These are phyloP conservation scores for Otolemur garnettii DNA, from an alignment of 2,113 vertebrate species.

Conservation along the genomic window DNA sequence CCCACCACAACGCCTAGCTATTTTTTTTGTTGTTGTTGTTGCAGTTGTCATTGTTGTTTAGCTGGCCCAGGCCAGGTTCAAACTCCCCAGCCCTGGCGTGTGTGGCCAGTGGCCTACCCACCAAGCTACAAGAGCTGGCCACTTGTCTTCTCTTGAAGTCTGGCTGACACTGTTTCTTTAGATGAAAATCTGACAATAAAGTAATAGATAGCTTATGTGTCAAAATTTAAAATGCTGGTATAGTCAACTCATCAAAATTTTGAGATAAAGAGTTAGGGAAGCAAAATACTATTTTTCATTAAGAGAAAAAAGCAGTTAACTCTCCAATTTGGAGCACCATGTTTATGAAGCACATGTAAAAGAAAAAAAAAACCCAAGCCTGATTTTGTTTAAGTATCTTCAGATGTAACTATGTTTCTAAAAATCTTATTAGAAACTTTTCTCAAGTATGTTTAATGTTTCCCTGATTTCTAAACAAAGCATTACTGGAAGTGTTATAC, in stretches of 20 bases:
- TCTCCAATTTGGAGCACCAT: constrained; percentile 54
- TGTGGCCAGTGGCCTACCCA: no score
- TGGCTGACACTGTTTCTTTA: not conserved
- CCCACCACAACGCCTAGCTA: no score
- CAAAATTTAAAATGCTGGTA: constrained; percentile 6
- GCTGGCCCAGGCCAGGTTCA: no score
- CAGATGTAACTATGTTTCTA: constrained; percentile 8
- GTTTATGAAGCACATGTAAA: constrained; percentile 28
- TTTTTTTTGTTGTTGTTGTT: no score
- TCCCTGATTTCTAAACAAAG: constrained; percentile 51
- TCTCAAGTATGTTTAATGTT: constrained; percentile 43
- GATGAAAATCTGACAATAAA: not conserved
- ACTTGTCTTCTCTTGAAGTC: not conserved
- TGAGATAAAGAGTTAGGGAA: constrained; percentile 33
- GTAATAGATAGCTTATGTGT: not conserved
- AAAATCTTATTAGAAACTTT: constrained; percentile 5
- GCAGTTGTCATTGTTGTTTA: no score
- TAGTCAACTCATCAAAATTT: not conserved
- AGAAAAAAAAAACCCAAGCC: not conserved
- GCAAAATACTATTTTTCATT: not conserved
- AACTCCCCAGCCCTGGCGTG: no score
- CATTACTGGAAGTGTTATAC: not conserved
- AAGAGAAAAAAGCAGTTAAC: constrained; percentile 13
- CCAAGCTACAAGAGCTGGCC: no score
- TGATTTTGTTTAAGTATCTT: constrained; percentile 14